Conservation (phyloP, 2,113 vertebrate genomes). For the Cromileptes altivelis region DNA sequence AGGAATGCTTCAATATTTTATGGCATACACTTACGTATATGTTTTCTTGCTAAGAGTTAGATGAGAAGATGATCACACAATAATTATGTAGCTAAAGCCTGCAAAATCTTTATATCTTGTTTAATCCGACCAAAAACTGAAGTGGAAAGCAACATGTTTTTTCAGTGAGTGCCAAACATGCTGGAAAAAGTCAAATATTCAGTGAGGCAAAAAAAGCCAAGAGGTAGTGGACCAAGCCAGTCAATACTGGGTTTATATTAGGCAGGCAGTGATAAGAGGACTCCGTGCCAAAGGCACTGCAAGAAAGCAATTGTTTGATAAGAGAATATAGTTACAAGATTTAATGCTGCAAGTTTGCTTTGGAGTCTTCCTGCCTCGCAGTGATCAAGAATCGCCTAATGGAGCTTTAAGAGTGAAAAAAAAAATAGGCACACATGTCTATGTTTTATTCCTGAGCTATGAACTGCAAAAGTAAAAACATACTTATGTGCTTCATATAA, state of each 20-base stretch:
- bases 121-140: background rate
- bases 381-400: conserved; percentile 16
- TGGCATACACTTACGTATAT: background rate
- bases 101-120: background rate
- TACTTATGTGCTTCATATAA: conserved; percentile 18
- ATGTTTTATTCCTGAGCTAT: conserved; percentile 13
- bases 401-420: conserved; percentile 6
- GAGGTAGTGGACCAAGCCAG: background rate
- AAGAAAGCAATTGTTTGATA: conserved; percentile 10
- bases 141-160: background rate
- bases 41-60: background rate
- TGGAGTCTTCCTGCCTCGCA: background rate
- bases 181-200: background rate
- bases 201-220: background rate
- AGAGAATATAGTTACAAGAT: background rate
- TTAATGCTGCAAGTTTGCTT: background rate
- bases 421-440: conserved; percentile 7
- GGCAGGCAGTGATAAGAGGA: background rate
- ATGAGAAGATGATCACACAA: background rate
- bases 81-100: background rate
- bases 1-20: background rate
- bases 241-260: background rate
- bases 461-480: conserved; percentile 25
- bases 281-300: background rate
- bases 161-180: background rate